These are phyloP conservation scores for Zygaena filipendulae DNA, from an alignment of 2,888 invertebrate genomes.

Conservation along the genomic window DNA sequence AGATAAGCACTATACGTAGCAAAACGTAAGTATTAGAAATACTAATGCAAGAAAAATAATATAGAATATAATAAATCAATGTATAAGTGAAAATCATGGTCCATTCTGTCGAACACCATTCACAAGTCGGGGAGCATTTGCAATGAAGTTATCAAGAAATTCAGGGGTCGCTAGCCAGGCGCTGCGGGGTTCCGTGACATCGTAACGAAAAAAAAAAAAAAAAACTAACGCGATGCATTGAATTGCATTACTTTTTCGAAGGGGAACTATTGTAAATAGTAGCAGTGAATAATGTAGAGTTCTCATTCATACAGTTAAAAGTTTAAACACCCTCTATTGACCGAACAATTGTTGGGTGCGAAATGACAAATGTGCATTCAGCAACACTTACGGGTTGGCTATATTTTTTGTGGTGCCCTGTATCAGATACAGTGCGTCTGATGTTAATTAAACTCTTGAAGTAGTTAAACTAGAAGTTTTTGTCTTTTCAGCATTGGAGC, in stretches of 20 bases:
- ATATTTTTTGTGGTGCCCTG: too few species aligned
- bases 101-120: constrained; percentile 29
- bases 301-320: constrained; percentile 51
- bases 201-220: constrained; percentile 51
- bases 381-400: constrained; percentile 18
- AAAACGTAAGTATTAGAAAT: too few species aligned
- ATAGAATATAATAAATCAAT: constrained; percentile 9
- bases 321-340: constrained; percentile 58
- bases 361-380: constrained; percentile 43
- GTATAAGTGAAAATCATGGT: constrained; percentile 25
- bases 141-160: constrained; percentile 64
- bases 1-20: too few species aligned
- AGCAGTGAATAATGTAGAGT: constrained; percentile 55
- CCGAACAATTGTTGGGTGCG: constrained; percentile 40
- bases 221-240: constrained; percentile 40
- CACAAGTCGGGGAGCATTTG: constrained; percentile 26
- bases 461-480: too few species aligned
- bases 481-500: too few species aligned
- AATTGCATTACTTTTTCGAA: constrained; percentile 38
- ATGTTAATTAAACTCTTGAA: too few species aligned
- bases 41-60: neutral
- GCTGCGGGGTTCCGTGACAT: constrained; percentile 27
- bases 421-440: too few species aligned
- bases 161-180: constrained; percentile 23
- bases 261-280: constrained; percentile 40